A percentile compares a stretch with the other conserved stretches of the same genome.
Evolutionary conservation across 2,797 vertebrate genomes (phyloP).

Genomic region (Hylomyscus alleni): DNA sequence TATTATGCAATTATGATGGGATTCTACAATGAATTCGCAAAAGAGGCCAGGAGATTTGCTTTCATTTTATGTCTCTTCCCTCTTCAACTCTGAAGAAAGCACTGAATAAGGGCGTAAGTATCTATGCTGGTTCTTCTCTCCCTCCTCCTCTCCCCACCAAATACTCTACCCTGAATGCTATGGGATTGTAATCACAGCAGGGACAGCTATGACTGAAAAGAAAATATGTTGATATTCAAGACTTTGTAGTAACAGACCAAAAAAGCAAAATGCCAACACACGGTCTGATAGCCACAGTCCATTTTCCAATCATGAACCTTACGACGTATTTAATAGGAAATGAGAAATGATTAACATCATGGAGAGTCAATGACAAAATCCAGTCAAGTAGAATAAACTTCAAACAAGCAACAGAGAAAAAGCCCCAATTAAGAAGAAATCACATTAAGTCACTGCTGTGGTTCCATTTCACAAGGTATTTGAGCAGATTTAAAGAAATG

Average conservation of each 20-base stretch:
- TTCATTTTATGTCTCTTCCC: neutral
- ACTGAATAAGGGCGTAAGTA: neutral
- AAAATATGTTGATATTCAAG: neutral
- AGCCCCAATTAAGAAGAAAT: conserved; percentile 51
- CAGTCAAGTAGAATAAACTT: conserved; percentile 71
- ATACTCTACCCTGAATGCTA: neutral
- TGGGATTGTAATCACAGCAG: neutral
- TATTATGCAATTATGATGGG: neutral
- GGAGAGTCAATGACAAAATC: conserved; percentile 36
- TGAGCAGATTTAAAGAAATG: conserved; percentile 69
- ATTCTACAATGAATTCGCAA: conserved; percentile 10
- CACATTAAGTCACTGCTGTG: conserved; percentile 31
- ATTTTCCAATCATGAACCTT: neutral
- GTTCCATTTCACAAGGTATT: conserved; percentile 71
- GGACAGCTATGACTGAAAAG: neutral
- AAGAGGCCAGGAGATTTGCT: neutral
- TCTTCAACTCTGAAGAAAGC: conserved; percentile 10
- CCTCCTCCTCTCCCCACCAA: neutral
- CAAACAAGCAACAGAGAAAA: conserved; percentile 58
- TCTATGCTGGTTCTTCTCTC: neutral
- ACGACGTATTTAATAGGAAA: conserved; percentile 50
- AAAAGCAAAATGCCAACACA: neutral
- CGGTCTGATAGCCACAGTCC: neutral
- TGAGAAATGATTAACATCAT: conserved; percentile 57
- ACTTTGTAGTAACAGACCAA: neutral